A percentile compares a stretch with the other conserved stretches of the same genome.
These are phyloP conservation scores for Heliconius hermathena DNA, from an alignment of 1,140 invertebrate species.

Conservation along the genomic window DNA sequence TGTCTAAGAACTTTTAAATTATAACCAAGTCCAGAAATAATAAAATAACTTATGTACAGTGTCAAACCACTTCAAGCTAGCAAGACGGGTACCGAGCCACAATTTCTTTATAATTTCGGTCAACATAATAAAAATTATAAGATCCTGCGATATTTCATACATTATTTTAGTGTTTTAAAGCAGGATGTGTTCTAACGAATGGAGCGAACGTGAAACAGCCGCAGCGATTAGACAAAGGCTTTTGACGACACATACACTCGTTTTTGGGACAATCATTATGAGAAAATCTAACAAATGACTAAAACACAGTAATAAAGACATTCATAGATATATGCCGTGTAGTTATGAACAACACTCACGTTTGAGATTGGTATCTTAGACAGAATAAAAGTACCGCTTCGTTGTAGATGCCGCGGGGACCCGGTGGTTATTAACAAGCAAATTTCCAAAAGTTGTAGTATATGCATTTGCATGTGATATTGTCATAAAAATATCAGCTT, in stretches of 20 bases:
- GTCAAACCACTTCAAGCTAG: neutral
- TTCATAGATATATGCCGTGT: conserved; percentile 76
- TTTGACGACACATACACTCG: conserved; percentile 75
- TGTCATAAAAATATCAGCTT: no score
- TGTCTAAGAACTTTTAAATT: neutral
- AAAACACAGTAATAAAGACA: conserved; percentile 79
- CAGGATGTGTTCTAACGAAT: conserved; percentile 46
- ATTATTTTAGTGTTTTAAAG: conserved; percentile 31
- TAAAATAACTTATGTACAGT: neutral
- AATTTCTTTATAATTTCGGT: conserved; percentile 23
- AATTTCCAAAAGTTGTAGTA: conserved; percentile 47
- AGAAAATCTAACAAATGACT: conserved; percentile 81
- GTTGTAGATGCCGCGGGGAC: conserved; percentile 69
- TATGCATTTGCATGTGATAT: conserved; percentile 20
- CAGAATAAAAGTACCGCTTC: conserved; percentile 76
- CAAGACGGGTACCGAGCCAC: conserved; percentile 13
- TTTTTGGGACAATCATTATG: conserved; percentile 80
- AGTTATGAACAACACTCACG: conserved; percentile 77
- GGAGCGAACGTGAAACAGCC: conserved; percentile 54
- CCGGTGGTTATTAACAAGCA: conserved; percentile 60
- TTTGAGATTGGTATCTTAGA: conserved; percentile 75
- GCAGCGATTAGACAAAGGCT: conserved; percentile 76
- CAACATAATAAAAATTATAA: conserved; percentile 37
- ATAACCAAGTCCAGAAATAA: neutral
- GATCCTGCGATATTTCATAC: conserved; percentile 32